Conservation (phyloP, 2,888 invertebrate genomes). For the Tenthredo livida region DNA sequence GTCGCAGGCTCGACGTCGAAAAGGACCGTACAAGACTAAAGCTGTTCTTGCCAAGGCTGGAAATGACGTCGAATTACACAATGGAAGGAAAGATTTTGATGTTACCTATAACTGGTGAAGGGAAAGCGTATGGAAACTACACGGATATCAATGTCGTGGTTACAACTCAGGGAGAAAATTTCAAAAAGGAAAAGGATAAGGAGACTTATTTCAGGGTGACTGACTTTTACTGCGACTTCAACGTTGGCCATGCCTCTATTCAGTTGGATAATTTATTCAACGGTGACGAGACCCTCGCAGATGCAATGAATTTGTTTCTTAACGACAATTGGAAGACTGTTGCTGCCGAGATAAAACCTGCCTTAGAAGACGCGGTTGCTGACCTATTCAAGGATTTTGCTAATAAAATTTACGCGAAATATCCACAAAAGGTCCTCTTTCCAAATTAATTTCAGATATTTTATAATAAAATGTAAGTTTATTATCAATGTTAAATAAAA, state of each 20-base stretch:
- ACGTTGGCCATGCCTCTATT: constrained; percentile 83
- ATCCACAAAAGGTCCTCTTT: constrained; percentile 80
- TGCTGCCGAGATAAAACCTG: constrained; percentile 85
- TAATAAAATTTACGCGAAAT: constrained; percentile 82
- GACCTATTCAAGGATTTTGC: constrained; percentile 81
- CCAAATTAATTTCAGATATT: constrained; percentile 68
- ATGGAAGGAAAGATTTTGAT: constrained; percentile 86
- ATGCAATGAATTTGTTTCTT: constrained; percentile 87
- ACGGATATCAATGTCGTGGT: constrained; percentile 84
- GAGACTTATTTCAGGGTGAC: constrained; percentile 81
- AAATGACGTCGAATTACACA: constrained; percentile 83
- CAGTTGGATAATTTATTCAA: constrained; percentile 87
- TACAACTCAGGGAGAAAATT: constrained; percentile 82
- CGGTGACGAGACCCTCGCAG: constrained; percentile 82
- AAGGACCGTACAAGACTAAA: constrained; percentile 82
- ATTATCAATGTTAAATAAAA: background rate
- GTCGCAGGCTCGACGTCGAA: constrained; percentile 80
- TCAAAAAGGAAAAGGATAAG: constrained; percentile 74
- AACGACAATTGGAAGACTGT: constrained; percentile 89
- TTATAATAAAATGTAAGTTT: background rate
- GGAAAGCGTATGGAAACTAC: constrained; percentile 85
- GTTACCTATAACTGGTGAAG: constrained; percentile 87
- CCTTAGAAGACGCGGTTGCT: constrained; percentile 84
- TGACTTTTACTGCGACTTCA: constrained; percentile 84
- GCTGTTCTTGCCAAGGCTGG: constrained; percentile 83